Conservation (phyloP, 2,797 vertebrate genomes). For the Cossypha caffra region DNA sequence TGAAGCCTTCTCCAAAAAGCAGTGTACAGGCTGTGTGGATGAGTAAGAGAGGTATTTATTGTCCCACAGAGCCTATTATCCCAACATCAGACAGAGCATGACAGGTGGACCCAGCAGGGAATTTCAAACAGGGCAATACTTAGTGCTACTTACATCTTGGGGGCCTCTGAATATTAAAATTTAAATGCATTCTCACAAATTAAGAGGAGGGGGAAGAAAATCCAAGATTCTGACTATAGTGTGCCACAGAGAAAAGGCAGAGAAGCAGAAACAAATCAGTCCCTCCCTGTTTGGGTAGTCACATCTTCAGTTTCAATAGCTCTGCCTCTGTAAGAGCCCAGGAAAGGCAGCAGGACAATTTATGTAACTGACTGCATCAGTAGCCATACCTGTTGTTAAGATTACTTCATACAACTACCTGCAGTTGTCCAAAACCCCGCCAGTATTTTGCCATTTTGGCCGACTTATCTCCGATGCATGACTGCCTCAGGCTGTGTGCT, state of each 20-base stretch:
- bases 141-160: background rate
- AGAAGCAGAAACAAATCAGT: background rate
- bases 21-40: background rate
- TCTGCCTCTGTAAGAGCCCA: background rate
- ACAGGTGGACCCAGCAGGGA: slow-evolving; percentile 11
- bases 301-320: background rate
- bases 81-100: background rate
- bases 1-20: background rate
- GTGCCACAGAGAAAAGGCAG: background rate
- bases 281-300: background rate
- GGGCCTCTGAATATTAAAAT: background rate
- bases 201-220: background rate
- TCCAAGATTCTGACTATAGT: background rate
- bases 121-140: background rate
- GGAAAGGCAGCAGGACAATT: slow-evolving; percentile 11
- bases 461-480: background rate
- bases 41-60: background rate
- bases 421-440: background rate
- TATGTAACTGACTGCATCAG: slow-evolving; percentile 20
- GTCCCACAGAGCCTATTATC: background rate
- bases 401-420: slow-evolving; percentile 39
- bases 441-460: background rate
- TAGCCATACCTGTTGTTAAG: slow-evolving; percentile 44
- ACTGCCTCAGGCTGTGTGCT: background rate
- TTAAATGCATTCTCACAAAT: background rate